Evolutionary conservation across 2,888 invertebrate genomes (phyloP).

Genomic region (Tenthredo scrophulariae): DNA sequence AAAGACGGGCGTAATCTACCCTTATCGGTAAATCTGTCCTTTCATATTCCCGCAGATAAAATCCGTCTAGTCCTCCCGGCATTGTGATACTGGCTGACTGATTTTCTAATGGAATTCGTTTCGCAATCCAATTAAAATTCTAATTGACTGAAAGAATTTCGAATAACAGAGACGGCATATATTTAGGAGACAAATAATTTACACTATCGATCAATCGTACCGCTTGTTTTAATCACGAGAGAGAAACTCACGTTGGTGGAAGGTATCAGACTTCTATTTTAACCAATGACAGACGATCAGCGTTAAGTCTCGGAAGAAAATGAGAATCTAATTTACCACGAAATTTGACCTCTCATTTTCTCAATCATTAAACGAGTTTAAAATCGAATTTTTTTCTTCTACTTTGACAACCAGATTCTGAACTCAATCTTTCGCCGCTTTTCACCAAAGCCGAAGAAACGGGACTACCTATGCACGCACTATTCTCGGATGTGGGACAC

Average conservation of each 20-base stretch:
- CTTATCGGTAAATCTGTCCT: conserved; percentile 41
- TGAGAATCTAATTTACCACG: not conserved
- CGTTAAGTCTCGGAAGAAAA: not conserved
- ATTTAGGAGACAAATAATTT: not conserved
- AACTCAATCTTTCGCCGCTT: not conserved
- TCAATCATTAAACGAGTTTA: not conserved
- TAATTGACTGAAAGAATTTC: not conserved
- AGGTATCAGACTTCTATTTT: not conserved
- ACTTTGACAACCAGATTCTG: not conserved
- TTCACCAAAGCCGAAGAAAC: conserved; percentile 8
- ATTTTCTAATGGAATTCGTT: conserved; percentile 16
- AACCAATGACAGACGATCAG: not conserved
- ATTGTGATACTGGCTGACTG: conserved; percentile 6
- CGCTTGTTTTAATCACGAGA: not conserved
- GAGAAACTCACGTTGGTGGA: not conserved
- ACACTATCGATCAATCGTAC: not conserved
- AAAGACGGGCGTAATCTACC: conserved; percentile 43
- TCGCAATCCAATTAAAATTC: conserved; percentile 9
- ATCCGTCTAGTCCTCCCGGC: conserved; percentile 12
- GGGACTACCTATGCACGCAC: conserved; percentile 13
- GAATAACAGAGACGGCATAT: not conserved
- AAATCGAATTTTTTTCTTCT: not conserved
- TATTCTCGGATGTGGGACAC: conserved; percentile 51
- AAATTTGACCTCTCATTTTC: conserved; percentile 2
- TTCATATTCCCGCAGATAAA: conserved; percentile 38